A percentile compares a stretch with the other conserved stretches of the same genome.
Evolutionary conservation across 35 echinoderm and acorn worm species (phyloP).

Genomic region (Heliocidaris tuberculata): DNA sequence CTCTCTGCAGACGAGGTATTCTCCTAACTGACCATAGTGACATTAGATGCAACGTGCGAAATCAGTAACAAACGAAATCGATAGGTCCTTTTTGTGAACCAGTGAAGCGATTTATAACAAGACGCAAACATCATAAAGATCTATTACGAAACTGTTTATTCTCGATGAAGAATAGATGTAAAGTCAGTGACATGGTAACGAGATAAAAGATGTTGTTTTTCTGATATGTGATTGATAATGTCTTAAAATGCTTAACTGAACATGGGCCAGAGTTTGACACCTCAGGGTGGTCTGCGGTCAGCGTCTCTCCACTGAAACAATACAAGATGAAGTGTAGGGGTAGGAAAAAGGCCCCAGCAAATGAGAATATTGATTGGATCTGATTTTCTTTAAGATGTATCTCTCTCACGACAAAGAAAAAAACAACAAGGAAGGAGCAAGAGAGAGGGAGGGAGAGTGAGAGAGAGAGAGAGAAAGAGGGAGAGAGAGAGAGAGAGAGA

Average conservation of each 20-base stretch:
- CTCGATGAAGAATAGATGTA: background rate
- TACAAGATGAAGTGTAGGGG: background rate
- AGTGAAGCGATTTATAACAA: background rate
- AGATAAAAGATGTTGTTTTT: slow-evolving; percentile 4
- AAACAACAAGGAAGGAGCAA: background rate
- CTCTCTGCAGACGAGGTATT: background rate
- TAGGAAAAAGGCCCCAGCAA: background rate
- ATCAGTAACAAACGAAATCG: background rate
- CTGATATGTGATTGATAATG: background rate
- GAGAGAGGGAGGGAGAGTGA: too few relatives aligned
- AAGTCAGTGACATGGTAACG: background rate
- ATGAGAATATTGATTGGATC: background rate
- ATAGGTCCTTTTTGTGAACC: background rate
- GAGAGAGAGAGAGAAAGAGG: too few relatives aligned
- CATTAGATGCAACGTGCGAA: background rate
- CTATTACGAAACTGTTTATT: background rate
- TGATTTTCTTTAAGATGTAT: background rate
- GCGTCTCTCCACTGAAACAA: background rate
- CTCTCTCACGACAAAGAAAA: background rate
- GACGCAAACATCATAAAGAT: slow-evolving; percentile 17
- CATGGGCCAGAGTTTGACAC: background rate
- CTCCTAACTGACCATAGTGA: background rate
- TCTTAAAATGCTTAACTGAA: background rate
- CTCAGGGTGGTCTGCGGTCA: background rate
- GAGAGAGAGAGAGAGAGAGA: too few relatives aligned